Percentiles rank a stretch among this genome's conserved stretches.
phyloP scores from a whole-genome alignment of 2,113 vertebrate species.

The Casuarius casuarius region DNA sequence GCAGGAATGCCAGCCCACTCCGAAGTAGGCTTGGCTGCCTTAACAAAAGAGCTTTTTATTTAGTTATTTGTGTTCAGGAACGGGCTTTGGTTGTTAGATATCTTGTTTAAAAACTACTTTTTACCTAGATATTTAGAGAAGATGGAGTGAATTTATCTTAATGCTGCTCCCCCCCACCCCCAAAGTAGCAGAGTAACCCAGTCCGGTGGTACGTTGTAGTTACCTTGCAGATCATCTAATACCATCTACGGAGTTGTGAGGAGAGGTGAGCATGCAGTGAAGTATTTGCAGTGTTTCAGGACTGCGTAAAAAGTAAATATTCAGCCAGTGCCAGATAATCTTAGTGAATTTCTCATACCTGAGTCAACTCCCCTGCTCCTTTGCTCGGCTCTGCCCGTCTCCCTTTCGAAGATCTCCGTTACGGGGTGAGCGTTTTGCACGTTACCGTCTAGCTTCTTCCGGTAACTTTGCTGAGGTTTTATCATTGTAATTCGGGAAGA shows the following conservation, averaged over 20 bases:
- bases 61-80: neutral
- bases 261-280: neutral
- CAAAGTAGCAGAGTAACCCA: neutral
- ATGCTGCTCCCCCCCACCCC: neutral
- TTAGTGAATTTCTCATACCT: neutral
- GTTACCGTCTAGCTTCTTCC: neutral
- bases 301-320: neutral
- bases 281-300: neutral
- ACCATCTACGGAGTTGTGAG: neutral
- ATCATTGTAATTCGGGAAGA: neutral
- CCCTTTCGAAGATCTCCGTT: neutral
- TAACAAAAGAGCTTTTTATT: slow-evolving; percentile 17
- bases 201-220: neutral
- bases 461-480: neutral
- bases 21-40: neutral
- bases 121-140: neutral
- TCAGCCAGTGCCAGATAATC: neutral
- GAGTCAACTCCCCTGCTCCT: neutral
- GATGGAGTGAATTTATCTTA: neutral
- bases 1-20: slow-evolving; percentile 33
- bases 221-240: neutral
- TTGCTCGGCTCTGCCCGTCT: too few species aligned
- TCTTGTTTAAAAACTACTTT: neutral
- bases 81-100: neutral
- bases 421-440: neutral